Base-by-base conservation (phyloP, 2,888 invertebrate genomes). In the Lithophane socia region DNA sequence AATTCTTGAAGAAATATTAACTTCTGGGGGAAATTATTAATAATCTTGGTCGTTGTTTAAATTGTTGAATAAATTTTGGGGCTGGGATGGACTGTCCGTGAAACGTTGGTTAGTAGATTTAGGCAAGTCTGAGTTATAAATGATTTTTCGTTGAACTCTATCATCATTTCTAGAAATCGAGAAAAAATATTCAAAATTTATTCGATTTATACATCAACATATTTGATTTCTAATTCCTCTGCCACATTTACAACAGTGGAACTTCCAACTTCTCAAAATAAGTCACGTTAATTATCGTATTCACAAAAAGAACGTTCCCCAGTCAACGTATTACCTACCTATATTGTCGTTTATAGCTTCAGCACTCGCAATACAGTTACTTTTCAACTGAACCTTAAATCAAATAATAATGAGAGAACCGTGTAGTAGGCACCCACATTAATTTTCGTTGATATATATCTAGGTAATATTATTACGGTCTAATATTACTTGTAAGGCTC, bases 401-500 rank as follows among this genome's bases (percentile, higher is more conserved):
- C 47, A 47, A 61, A 54, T 16, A 71, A 77, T 80, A 64, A 73
- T 49, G 65, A 65, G 47, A 69, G n/a, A 37, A n/a, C 63, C 77
- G 24, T 72, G 72, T 65, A 66, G 56, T 69, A 72, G 56, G 24
- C 47, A 73, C 52, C 64, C 29, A 75, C 75, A 77, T 85, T 73
- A 67, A 86, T 85, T 85, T 77, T 42, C 77, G 74, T 78, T 52
- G 64, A 80, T 78, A 78, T 86, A 79, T 83, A 83, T 85, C 85
- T 84, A 75, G 69, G 79, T 75, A 70, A 84, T 83, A 83, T 85
- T 83, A 83, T 85, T 86, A 80, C 74, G 68, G 73, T 67, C 67
- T 79, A 49, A 79, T 77, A 83, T 87, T 87, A 77, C 73, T 68
- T 78, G 74, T 75, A 68, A 86, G 79, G 65, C 80, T 73, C 71